Percentiles rank a stretch among this genome's conserved stretches.
phyloP scores from a whole-genome alignment of 2,888 invertebrate genomes.

The Drosophila fulvimacula region DNA sequence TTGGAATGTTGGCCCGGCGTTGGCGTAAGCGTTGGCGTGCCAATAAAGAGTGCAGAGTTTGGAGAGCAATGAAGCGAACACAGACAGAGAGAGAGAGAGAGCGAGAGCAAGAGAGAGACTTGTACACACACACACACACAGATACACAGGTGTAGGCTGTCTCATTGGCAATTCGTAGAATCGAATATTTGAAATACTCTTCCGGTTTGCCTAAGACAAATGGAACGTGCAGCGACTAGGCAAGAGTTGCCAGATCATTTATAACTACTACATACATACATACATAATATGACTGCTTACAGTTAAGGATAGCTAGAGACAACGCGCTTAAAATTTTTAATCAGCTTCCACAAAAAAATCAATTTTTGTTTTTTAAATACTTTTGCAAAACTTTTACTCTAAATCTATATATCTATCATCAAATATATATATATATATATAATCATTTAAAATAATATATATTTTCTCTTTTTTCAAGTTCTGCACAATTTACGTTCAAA shows the following conservation, averaged over 20 bases:
- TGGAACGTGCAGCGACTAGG: slow-evolving; percentile 30
- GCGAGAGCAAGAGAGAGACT: slow-evolving; percentile 18
- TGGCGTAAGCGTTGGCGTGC: slow-evolving; percentile 52
- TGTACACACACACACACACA: slow-evolving; percentile 35
- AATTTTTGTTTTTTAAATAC: background rate
- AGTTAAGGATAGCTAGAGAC: background rate
- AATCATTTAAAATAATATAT: background rate
- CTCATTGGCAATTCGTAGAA: slow-evolving; percentile 47
- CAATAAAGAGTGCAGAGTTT: slow-evolving; percentile 19
- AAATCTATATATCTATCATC: background rate
- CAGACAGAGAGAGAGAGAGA: slow-evolving; percentile 4
- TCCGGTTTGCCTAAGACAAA: slow-evolving; percentile 35
- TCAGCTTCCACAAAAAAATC: no score
- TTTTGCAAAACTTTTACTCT: slow-evolving; percentile 1
- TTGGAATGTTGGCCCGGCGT: slow-evolving; percentile 72
- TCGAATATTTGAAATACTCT: slow-evolving; percentile 43
- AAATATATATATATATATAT: background rate
- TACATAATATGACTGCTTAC: background rate
- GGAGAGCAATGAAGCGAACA: slow-evolving; percentile 7
- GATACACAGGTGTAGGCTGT: slow-evolving; percentile 13
- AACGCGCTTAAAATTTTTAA: background rate
- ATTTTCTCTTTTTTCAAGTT: background rate
- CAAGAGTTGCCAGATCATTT: slow-evolving; percentile 15
- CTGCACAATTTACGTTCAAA: slow-evolving; percentile 38
- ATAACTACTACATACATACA: no score